These are phyloP conservation scores for Dreissena rostriformis DNA, from an alignment of 1,140 invertebrate species.

Conservation along the genomic window DNA sequence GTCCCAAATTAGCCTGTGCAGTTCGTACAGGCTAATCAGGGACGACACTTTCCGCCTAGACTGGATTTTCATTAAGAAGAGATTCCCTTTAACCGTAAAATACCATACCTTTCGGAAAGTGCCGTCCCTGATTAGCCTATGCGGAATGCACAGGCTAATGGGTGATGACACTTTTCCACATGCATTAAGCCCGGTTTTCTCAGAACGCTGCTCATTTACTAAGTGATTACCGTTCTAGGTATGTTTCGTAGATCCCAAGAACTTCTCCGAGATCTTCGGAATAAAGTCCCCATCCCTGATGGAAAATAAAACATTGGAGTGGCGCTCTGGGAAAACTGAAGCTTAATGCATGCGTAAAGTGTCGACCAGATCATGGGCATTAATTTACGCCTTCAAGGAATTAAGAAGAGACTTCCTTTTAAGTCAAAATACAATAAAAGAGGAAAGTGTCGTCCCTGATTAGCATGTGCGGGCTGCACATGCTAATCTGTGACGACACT, in stretches of 20 bases:
- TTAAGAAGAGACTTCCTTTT: too few relatives aligned
- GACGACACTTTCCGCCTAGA: not conserved
- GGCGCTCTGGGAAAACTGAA: too few relatives aligned
- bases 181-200: not conserved
- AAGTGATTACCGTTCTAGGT: constrained; percentile 25
- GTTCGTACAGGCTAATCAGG: too few relatives aligned
- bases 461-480: too few relatives aligned
- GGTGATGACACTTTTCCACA: too few relatives aligned
- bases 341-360: too few relatives aligned
- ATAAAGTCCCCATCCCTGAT: constrained; percentile 49
- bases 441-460: too few relatives aligned
- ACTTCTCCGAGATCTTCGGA: constrained; percentile 41
- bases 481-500: too few relatives aligned
- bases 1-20: too few relatives aligned
- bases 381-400: too few relatives aligned
- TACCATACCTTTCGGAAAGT: not conserved
- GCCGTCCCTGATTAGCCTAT: not conserved
- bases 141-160: not conserved
- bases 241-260: constrained; percentile 19
- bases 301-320: not conserved
- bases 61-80: not conserved
- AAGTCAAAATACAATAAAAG: too few relatives aligned
- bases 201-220: not conserved
- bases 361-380: too few relatives aligned
- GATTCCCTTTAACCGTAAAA: not conserved